phyloP scores from a whole-genome alignment of 2,888 invertebrate species.

The Neoaliturus tenellus region DNA sequence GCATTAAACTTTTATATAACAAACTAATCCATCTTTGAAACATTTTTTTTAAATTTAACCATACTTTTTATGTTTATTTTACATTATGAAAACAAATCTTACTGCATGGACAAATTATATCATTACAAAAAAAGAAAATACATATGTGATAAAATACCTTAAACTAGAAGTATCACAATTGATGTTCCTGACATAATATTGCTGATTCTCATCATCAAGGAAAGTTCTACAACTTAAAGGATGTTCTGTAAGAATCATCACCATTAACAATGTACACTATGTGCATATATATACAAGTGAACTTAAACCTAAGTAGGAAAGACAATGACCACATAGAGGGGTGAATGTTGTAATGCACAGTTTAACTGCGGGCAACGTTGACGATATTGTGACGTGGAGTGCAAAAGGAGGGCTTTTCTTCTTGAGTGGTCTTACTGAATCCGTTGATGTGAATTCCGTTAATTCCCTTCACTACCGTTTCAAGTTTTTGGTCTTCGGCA shows the following conservation, averaged over 20 bases:
- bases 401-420: constrained; percentile 28
- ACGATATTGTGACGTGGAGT: constrained; percentile 3
- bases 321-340: background rate
- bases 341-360: background rate
- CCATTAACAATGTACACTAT: background rate
- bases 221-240: background rate
- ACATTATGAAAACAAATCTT: too few relatives aligned
- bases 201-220: background rate
- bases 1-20: too few relatives aligned
- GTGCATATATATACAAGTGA: constrained; percentile 16
- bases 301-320: background rate
- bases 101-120: too few relatives aligned
- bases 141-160: background rate
- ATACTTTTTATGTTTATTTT: too few relatives aligned
- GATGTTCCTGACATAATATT: background rate
- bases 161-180: background rate
- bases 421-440: background rate
- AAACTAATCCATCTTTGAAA: too few relatives aligned
- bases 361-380: constrained; percentile 24
- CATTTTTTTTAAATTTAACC: too few relatives aligned
- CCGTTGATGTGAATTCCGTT: constrained; percentile 6
- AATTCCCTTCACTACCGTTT: background rate
- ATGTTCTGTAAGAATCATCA: background rate
- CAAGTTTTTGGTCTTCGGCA: background rate
- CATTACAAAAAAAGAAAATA: too few relatives aligned